These are phyloP conservation scores for Ciconia maguari DNA, from an alignment of 2,113 vertebrate genomes.

Conservation along the genomic window DNA sequence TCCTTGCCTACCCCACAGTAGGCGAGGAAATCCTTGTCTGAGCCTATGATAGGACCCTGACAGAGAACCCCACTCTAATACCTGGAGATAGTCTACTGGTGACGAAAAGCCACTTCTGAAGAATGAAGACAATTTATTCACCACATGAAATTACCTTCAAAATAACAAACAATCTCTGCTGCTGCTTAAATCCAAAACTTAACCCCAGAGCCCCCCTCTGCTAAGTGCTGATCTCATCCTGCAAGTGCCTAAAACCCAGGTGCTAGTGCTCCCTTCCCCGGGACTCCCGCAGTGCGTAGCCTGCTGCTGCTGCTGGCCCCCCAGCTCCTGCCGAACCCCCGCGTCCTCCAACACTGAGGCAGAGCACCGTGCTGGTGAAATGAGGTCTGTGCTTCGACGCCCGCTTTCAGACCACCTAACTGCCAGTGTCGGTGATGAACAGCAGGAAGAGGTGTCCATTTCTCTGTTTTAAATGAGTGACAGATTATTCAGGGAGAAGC, in stretches of 20 bases:
- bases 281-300: background rate
- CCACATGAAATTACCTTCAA: background rate
- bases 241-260: background rate
- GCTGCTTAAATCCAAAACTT: background rate
- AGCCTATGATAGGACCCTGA: background rate
- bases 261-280: background rate
- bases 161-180: background rate
- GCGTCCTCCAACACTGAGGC: fast-evolving
- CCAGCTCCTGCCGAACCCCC: background rate
- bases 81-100: background rate
- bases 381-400: background rate
- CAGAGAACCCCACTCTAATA: background rate
- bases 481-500: background rate
- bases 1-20: background rate
- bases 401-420: background rate
- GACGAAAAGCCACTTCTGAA: background rate
- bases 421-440: background rate
- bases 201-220: background rate
- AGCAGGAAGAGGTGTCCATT: background rate
- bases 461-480: background rate
- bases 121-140: background rate
- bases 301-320: background rate
- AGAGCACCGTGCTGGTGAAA: background rate
- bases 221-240: background rate
- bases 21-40: constrained; percentile 17